Percentiles rank a stretch among this genome's conserved stretches.
These are phyloP conservation scores for Chrosomus eos DNA, from an alignment of 2,797 vertebrate genomes.

Conservation along the genomic window DNA sequence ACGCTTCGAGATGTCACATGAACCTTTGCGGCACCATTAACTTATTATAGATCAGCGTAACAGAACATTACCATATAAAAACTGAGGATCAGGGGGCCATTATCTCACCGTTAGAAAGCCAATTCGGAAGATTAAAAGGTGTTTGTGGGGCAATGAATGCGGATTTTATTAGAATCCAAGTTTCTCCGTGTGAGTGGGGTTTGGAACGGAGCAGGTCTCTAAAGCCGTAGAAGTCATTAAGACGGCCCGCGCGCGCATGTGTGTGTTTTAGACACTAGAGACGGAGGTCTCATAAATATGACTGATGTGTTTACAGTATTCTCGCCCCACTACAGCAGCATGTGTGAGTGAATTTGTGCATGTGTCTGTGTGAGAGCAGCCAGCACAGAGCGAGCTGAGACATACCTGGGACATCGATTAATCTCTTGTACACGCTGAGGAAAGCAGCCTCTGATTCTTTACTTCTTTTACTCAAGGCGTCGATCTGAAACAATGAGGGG, in stretches of 20 bases:
- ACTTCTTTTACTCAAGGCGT: conserved; percentile 90
- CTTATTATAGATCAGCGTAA: conserved; percentile 49
- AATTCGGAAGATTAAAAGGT: conserved; percentile 48
- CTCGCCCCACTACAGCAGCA: conserved; percentile 49
- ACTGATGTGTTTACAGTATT: conserved; percentile 61
- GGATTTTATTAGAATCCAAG: conserved; percentile 40
- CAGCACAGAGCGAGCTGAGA: conserved; percentile 11
- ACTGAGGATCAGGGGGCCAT: conserved; percentile 41
- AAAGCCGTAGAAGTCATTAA: conserved; percentile 62
- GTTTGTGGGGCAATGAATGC: conserved; percentile 43
- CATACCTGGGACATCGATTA: conserved; percentile 93
- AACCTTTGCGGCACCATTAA: conserved; percentile 46
- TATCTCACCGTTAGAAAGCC: conserved; percentile 33
- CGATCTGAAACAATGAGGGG: conserved; percentile 78
- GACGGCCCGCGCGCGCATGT: conserved; percentile 34
- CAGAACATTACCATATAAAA: conserved; percentile 50
- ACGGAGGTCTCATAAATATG: conserved; percentile 62
- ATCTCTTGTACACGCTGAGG: conserved; percentile 91
- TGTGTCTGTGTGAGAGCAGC: conserved; percentile 20
- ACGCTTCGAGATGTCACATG: conserved; percentile 46
- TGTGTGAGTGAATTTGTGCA: conserved; percentile 34
- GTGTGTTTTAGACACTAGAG: conserved; percentile 53
- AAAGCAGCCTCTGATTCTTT: conserved; percentile 93
- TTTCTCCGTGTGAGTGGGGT: conserved; percentile 32
- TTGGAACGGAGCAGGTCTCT: conserved; percentile 39